Base-by-base conservation (phyloP, 2,113 vertebrate species). In the Archilochus colubris region DNA sequence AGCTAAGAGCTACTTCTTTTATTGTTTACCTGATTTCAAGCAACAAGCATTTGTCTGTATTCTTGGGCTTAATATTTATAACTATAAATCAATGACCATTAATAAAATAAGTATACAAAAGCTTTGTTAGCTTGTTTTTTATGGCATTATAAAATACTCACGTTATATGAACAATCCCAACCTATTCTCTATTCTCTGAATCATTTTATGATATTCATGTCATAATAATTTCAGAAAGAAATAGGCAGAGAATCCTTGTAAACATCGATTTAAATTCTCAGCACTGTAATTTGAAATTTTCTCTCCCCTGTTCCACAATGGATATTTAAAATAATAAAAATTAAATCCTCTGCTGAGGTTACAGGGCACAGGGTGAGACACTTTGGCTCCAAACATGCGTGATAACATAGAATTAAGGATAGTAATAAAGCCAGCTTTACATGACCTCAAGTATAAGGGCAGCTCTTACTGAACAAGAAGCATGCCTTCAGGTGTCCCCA, bases 51-150 rank as follows among this genome's bases (percentile, higher is more conserved):
- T 91, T 93, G 44, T 93, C 83, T 93, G 66, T 67, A 91, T 94
- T 95, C 68, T 67, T 85, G 24, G 33, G 55, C 27, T 76, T 87
- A 82, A 88, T 91, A 91, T 88, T 91, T 95, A 82, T 85, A 95
- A 88, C 92, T 92, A 84, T 95, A 95, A 96, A 96, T 94, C 91
- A 93, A 82, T 86, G 40, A 84, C 70, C 48, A 93, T 95, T 95
- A 94, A 91, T 86, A 92, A 93, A 93, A 79, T 88, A 95, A 89
- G 48, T 89, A 88, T 91, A n/a, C 81, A 91, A 77, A 66, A 86
- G 66, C 44, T 96, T 87, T 85, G 64, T 87, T 92, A 66, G 63
- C 58, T 95, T 82, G 51, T 85, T 94, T 68, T 92, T 97, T 93
- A 91, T 70, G 70, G 66, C 69, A 91, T 67, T 91, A 79, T 89